Evolutionary conservation across 2,888 invertebrate species (phyloP).

Genomic region (Drosophila ustulata): DNA sequence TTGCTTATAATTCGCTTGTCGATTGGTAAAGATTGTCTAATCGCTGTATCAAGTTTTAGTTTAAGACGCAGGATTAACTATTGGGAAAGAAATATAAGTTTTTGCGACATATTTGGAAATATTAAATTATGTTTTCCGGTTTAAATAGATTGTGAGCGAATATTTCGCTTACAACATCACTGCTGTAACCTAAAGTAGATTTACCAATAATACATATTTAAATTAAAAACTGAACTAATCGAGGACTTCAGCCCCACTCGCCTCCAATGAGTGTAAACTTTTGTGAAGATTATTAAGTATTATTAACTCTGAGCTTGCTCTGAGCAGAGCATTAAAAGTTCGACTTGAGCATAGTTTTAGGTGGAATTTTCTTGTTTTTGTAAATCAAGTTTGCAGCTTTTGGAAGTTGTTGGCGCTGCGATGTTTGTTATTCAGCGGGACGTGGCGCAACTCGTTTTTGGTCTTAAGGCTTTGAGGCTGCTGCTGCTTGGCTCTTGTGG

Average conservation of each 20-base stretch:
- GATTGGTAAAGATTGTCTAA: background rate
- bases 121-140: background rate
- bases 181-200: too few relatives aligned
- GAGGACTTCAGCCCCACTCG: background rate
- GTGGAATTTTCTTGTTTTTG: conserved; percentile 42
- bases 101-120: background rate
- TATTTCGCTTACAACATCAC: too few relatives aligned
- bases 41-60: background rate
- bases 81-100: background rate
- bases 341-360: conserved; percentile 44
- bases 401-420: conserved; percentile 34
- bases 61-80: background rate
- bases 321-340: conserved; percentile 47
- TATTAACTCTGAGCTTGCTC: background rate
- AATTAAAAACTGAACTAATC: background rate
- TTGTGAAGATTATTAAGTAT: conserved; percentile 30
- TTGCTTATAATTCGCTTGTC: background rate
- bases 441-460: conserved; percentile 76
- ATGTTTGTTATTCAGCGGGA: conserved; percentile 77
- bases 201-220: background rate
- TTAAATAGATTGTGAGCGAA: background rate
- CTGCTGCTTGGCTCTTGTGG: conserved; percentile 23
- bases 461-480: conserved; percentile 45
- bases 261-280: conserved; percentile 1
- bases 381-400: conserved; percentile 75